Percentiles rank a stretch among this genome's conserved stretches.
These are phyloP conservation scores for Trichomycterus rosablanca DNA, from an alignment of 2,113 vertebrate genomes.

Conservation along the genomic window DNA sequence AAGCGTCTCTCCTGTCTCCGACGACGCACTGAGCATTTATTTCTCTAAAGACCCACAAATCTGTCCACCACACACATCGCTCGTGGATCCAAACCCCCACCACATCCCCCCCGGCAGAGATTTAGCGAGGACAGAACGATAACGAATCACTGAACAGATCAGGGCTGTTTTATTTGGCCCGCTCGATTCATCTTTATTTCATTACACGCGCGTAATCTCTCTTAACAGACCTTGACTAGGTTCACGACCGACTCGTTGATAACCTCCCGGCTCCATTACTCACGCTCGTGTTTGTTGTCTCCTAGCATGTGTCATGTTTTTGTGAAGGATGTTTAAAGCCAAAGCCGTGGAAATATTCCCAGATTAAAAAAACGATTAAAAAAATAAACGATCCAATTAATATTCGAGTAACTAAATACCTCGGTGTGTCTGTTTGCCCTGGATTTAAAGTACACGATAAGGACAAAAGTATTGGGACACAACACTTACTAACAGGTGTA, in stretches of 20 bases:
- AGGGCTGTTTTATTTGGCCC: constrained; percentile 34
- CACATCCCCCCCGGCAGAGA: not conserved
- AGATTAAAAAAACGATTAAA: not conserved
- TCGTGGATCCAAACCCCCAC: too few relatives aligned
- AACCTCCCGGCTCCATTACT: not conserved
- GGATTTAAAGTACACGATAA: too few relatives aligned
- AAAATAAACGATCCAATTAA: not conserved
- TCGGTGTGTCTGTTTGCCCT: too few relatives aligned
- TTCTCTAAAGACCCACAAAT: not conserved
- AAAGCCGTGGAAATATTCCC: constrained; percentile 6
- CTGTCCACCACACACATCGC: too few relatives aligned
- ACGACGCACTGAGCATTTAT: constrained; percentile 9
- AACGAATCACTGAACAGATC: not conserved
- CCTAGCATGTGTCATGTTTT: constrained; percentile 5
- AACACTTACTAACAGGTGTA: too few relatives aligned
- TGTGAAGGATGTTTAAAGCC: constrained; percentile 3
- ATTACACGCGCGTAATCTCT: constrained; percentile 9
- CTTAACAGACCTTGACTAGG: constrained; percentile 9
- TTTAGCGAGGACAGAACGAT: not conserved
- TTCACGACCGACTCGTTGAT: constrained; percentile 19
- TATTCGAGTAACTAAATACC: too few relatives aligned
- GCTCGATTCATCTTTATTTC: not conserved
- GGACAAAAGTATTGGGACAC: too few relatives aligned
- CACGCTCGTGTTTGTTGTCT: not conserved
- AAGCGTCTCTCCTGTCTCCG: not conserved